Evolutionary conservation across 2,113 vertebrate genomes (phyloP).

Genomic region (Chlorodrepanis virens): DNA sequence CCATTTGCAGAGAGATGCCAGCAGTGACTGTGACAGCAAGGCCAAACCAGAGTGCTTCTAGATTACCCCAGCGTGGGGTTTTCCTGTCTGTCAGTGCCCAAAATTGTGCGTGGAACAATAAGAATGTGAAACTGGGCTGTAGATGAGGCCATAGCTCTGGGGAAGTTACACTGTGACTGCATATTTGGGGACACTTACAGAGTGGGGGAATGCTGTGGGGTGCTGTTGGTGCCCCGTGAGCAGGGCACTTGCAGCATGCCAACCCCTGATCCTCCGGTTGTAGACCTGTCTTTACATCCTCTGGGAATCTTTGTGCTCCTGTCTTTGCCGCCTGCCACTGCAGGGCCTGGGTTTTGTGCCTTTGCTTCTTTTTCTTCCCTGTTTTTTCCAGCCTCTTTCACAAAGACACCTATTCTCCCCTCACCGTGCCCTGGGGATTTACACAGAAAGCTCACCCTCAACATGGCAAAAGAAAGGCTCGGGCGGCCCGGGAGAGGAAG

Average conservation of each 20-base stretch:
- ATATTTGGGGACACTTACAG: rapidly evolving
- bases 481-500: conserved; percentile 8
- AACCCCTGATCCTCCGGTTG: background rate
- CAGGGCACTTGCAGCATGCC: background rate
- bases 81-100: background rate
- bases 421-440: background rate
- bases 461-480: conserved; percentile 13
- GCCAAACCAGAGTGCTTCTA: background rate
- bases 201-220: rapidly evolving
- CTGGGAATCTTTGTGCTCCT: conserved; percentile 15
- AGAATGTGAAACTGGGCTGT: background rate
- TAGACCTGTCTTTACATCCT: background rate
- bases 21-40: background rate
- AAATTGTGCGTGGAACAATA: background rate
- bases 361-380: background rate
- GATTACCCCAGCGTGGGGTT: rapidly evolving
- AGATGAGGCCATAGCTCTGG: background rate
- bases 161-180: background rate
- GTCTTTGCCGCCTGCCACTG: background rate
- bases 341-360: background rate
- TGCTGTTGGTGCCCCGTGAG: background rate
- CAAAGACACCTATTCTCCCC: conserved; percentile 52
- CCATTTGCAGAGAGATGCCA: background rate
- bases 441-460: conserved; percentile 34
- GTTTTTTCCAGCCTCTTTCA: conserved; percentile 15